Evolutionary conservation across 2,797 vertebrate genomes (phyloP).

Genomic region (Clarias platycephalus): DNA sequence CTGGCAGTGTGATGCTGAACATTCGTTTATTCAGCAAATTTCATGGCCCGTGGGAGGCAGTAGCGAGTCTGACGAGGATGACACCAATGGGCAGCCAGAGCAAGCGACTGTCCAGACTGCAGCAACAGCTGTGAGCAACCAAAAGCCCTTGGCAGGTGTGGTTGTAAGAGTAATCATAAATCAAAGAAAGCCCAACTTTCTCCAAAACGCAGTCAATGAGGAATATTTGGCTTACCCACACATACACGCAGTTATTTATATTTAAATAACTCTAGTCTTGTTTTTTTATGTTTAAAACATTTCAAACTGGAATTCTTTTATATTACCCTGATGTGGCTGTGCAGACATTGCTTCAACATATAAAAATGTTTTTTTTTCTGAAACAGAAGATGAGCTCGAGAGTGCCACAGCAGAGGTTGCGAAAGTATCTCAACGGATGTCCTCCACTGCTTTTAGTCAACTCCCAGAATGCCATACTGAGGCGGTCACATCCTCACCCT

Average conservation of each 20-base stretch:
- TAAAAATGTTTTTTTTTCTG: slow-evolving; percentile 47
- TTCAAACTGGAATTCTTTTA: background rate
- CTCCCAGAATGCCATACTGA: slow-evolving; percentile 51
- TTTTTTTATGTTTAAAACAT: background rate
- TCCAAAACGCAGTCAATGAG: background rate
- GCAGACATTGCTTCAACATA: background rate
- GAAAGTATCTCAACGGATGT: slow-evolving; percentile 33
- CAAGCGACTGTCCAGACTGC: slow-evolving; percentile 30
- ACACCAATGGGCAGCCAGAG: slow-evolving; percentile 54
- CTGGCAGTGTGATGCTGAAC: slow-evolving; percentile 85
- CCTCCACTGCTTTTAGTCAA: slow-evolving; percentile 44
- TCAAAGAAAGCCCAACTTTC: background rate
- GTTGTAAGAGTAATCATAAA: slow-evolving; percentile 2
- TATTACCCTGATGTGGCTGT: background rate
- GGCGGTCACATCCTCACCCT: slow-evolving; percentile 32
- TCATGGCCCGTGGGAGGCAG: slow-evolving; percentile 73
- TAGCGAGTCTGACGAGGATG: slow-evolving; percentile 77
- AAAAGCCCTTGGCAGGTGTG: slow-evolving; percentile 62
- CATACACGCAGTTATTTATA: too few species aligned
- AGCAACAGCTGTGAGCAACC: slow-evolving; percentile 21
- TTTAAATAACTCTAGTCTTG: too few species aligned
- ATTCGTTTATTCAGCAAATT: slow-evolving; percentile 88
- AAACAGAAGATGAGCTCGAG: slow-evolving; percentile 57
- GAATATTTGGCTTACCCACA: background rate
- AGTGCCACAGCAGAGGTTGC: slow-evolving; percentile 45